phyloP scores from a whole-genome alignment of 2,797 vertebrate species.

The Amblyraja radiata region DNA sequence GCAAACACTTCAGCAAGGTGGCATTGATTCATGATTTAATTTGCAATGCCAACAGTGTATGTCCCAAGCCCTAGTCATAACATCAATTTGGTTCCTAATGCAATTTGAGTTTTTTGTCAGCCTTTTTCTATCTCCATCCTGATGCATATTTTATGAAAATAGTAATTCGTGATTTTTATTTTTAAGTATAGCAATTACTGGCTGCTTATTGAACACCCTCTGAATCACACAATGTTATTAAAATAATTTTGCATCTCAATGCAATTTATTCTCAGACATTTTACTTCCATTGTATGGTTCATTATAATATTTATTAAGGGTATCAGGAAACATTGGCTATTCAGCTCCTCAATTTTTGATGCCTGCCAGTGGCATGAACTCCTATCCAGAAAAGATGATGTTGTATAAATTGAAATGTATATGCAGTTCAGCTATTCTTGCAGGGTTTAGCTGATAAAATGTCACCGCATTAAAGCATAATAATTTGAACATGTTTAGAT shows the following conservation, averaged over 20 bases:
- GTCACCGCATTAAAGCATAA: not conserved
- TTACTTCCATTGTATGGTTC: not conserved
- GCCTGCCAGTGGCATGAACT: not conserved
- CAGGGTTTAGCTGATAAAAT: not conserved
- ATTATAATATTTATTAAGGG: not conserved
- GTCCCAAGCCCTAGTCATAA: not conserved
- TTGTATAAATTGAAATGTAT: not conserved
- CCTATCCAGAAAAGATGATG: not conserved
- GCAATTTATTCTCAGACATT: not conserved
- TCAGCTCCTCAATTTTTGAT: not conserved
- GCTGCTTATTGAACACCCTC: not conserved
- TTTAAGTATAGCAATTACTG: not conserved
- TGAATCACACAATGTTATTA: not conserved
- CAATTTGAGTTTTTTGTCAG: not conserved
- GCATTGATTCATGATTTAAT: constrained; percentile 23
- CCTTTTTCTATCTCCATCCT: not conserved
- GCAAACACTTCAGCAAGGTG: not conserved
- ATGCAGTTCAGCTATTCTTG: not conserved
- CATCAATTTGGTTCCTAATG: not conserved
- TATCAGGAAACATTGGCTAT: not conserved
- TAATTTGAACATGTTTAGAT: not conserved
- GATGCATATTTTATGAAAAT: not conserved
- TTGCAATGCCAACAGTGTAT: not conserved
- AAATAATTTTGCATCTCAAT: not conserved
- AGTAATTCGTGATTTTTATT: not conserved